Percentiles rank a stretch among this genome's conserved stretches.
These are phyloP conservation scores for Chionomys nivalis DNA, from an alignment of 2,113 vertebrate species.

Conservation along the genomic window DNA sequence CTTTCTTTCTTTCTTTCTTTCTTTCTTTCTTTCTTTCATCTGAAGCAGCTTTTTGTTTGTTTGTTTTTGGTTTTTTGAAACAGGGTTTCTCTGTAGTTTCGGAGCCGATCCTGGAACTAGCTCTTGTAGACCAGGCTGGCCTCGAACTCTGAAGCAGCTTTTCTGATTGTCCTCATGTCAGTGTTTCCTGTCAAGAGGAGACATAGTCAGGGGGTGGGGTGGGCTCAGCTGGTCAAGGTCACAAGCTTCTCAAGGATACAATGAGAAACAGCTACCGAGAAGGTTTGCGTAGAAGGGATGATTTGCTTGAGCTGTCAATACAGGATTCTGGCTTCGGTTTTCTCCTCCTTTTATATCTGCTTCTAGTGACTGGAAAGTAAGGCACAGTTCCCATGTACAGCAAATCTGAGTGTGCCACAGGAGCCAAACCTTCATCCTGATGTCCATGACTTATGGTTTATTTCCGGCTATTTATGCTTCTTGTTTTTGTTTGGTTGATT, in stretches of 20 bases:
- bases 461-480: constrained; percentile 13
- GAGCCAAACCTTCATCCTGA: not conserved
- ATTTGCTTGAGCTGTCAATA: not conserved
- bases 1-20: not conserved
- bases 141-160: not conserved
- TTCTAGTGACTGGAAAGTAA: not conserved
- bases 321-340: not conserved
- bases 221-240: not conserved
- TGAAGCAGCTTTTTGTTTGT: too few species aligned
- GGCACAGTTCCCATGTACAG: not conserved
- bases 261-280: too few species aligned
- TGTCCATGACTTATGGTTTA: not conserved
- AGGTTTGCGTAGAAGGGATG: not conserved
- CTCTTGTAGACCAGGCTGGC: not conserved
- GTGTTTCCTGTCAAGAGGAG: not conserved
- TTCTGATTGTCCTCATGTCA: not conserved
- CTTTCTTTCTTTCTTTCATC: not conserved
- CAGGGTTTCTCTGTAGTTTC: too few species aligned
- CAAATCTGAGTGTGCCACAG: not conserved
- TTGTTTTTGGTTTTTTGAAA: too few species aligned
- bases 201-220: not conserved
- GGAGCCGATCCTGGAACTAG: too few species aligned
- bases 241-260: not conserved
- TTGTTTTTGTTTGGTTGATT: not conserved
- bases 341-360: not conserved